Base-by-base conservation (phyloP, 2,888 invertebrate species). In the Cotesia congregata region DNA sequence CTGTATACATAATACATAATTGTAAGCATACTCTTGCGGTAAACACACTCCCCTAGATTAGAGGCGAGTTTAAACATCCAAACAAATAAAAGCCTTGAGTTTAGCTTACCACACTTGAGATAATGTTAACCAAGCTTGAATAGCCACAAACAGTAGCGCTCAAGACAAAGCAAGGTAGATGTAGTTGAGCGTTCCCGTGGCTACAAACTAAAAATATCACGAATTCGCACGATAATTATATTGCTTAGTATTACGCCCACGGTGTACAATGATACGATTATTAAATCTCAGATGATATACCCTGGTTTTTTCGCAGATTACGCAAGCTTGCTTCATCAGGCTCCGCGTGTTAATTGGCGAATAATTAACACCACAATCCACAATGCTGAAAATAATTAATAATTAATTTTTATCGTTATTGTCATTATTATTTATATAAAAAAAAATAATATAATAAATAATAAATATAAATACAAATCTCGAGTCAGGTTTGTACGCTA, bases 171-270 rank as follows among this genome's bases (percentile, higher is more conserved):
- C 41, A 59, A 50, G 15, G 38, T 67, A 72, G 74, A 72, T 71
- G 75, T 78, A 80, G 80, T 80, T 12, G 7, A 7, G 50, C 7
- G 50, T 50, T 50, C 50, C 50, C 50, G 2, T 4, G 50, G 9
- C 7, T 7, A 12, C 50, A 30, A 30, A 50, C 50, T 50, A 12
- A 50, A 82, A 84, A 84, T 84, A 84, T 83, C 81, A 81, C 83
- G 84, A 86, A 86, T 85, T 86, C 83, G 83, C 85, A 84, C 83
- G 84, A 84, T 85, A 86, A 86, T 88, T 86, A 85, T 82, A 80
- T 80, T 61, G 74, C 73, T 41, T 41, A 62, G 68, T 73, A 17
- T 65, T 59, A 41, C 65, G 41, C 72, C 69, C 59, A 39, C 69
- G 74, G 72, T 50, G 50, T 71, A 80, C 77, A 80, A 82, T 83